Conservation (phyloP, 2,888 invertebrate species). For the Thelaira solivaga region DNA sequence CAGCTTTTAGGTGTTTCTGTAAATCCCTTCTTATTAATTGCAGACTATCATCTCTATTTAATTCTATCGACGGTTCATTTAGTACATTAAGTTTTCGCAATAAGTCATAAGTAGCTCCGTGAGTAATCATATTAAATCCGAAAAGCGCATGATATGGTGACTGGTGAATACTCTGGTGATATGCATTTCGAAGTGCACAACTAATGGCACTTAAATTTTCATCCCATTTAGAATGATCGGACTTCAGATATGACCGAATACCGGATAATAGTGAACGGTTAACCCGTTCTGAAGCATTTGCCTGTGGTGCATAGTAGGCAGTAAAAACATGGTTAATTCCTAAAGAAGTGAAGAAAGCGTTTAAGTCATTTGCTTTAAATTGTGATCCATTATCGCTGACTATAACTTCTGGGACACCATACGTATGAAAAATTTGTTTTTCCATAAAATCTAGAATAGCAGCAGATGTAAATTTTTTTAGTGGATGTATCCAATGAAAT, state of each 20-base stretch:
- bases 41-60: neutral
- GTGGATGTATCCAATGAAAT: neutral
- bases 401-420: neutral
- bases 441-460: too few relatives aligned
- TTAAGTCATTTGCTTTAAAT: neutral
- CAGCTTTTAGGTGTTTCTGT: neutral
- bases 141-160: conserved; percentile 22
- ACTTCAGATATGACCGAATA: neutral
- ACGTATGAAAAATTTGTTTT: neutral
- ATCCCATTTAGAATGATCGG: conserved; percentile 35
- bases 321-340: neutral
- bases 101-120: neutral
- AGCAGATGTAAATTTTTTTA: too few relatives aligned
- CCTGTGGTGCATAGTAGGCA: neutral
- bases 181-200: conserved; percentile 12
- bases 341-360: neutral
- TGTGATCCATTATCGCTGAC: neutral
- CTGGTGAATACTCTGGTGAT: neutral
- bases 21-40: conserved; percentile 5
- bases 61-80: neutral
- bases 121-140: neutral
- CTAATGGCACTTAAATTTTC: conserved; percentile 14
- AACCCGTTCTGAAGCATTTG: neutral
- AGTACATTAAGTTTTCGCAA: neutral
- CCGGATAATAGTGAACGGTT: neutral